A percentile compares a stretch with the other conserved stretches of the same genome.
These are phyloP conservation scores for Acanthiza pusilla DNA, from an alignment of 2,797 vertebrate species.

Conservation along the genomic window DNA sequence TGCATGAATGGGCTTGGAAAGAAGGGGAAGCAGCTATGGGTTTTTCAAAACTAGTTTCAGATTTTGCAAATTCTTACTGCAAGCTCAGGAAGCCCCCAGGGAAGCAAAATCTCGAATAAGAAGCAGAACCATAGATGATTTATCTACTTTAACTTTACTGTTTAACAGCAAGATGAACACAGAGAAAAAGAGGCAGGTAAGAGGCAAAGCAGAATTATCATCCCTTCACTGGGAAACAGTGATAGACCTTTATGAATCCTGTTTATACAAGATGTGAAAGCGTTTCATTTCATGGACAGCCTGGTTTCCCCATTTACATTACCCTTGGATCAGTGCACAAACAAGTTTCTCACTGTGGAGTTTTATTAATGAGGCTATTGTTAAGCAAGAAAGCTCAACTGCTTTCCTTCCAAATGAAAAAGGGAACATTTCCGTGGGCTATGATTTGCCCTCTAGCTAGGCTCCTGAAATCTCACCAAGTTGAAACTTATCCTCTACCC, in stretches of 20 bases:
- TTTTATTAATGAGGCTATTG: slow-evolving; percentile 65
- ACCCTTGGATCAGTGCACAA: slow-evolving; percentile 38
- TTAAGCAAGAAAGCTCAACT: slow-evolving; percentile 39
- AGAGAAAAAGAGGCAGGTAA: background rate
- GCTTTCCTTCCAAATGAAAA: slow-evolving; percentile 23
- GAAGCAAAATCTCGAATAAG: background rate
- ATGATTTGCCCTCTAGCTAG: background rate
- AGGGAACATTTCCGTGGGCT: background rate
- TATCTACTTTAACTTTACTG: background rate
- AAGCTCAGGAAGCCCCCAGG: background rate
- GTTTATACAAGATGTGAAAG: background rate
- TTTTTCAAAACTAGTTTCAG: background rate
- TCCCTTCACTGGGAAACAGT: background rate
- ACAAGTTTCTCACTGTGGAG: slow-evolving; percentile 14
- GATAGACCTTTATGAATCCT: background rate
- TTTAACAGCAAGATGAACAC: background rate
- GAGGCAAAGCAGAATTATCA: background rate
- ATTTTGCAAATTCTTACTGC: background rate
- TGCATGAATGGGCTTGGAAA: background rate
- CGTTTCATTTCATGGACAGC: background rate
- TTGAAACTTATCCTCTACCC: background rate
- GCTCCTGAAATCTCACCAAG: background rate
- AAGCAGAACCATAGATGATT: background rate
- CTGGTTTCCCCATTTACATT: slow-evolving; percentile 34
- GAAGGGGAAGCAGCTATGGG: background rate